Evolutionary conservation across 2,888 invertebrate genomes (phyloP).

Genomic region (Eupithecia inturbata): DNA sequence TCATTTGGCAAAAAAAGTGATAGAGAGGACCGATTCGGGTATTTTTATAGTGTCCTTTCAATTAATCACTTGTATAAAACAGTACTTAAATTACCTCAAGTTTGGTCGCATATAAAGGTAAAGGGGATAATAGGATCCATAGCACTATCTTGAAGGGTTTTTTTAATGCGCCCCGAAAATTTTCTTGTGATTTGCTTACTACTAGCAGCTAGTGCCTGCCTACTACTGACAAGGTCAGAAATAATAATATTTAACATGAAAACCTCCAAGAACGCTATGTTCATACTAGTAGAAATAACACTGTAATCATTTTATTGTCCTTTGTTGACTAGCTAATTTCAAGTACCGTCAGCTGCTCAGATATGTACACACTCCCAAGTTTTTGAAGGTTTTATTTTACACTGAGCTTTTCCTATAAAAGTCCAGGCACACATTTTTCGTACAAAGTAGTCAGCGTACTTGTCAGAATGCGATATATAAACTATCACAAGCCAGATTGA

Average conservation of each 20-base stretch:
- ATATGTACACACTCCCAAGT: too few species aligned
- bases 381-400: too few species aligned
- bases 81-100: not conserved
- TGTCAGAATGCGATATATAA: too few species aligned
- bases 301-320: conserved; percentile 33
- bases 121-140: not conserved
- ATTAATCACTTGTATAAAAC: not conserved
- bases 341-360: too few species aligned
- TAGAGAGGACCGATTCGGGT: too few species aligned
- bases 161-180: not conserved
- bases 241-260: not conserved
- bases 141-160: not conserved
- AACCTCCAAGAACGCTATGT: not conserved
- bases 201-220: not conserved
- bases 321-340: conserved; percentile 29
- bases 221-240: not conserved
- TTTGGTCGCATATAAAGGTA: not conserved
- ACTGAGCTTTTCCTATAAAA: too few species aligned
- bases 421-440: too few species aligned
- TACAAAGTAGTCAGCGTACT: too few species aligned
- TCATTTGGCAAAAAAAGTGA: too few species aligned
- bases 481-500: too few species aligned
- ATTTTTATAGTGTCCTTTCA: too few species aligned
- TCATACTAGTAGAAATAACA: conserved; percentile 1
- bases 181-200: not conserved